Evolutionary conservation across 2,797 vertebrate species (phyloP).

Genomic region (Allobates femoralis): DNA sequence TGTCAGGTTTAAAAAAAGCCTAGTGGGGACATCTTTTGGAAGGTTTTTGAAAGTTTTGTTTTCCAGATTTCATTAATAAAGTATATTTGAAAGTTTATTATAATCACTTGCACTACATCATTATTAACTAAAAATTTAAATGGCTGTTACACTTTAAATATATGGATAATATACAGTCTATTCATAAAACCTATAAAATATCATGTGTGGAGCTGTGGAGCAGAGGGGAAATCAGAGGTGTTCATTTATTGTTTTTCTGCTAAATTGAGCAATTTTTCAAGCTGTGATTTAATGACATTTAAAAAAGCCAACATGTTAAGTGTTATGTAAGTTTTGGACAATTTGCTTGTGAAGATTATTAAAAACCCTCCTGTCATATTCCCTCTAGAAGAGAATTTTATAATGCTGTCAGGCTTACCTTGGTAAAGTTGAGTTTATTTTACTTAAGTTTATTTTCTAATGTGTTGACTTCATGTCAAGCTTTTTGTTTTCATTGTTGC

Average conservation of each 20-base stretch:
- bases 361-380: slow-evolving; percentile 17
- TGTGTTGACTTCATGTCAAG: slow-evolving; percentile 32
- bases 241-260: slow-evolving; percentile 30
- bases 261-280: slow-evolving; percentile 16
- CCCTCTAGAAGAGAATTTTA: not conserved
- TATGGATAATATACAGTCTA: not conserved
- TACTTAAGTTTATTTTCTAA: slow-evolving; percentile 73
- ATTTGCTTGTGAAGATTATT: slow-evolving; percentile 62
- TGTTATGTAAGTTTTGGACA: slow-evolving; percentile 63
- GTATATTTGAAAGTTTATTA: too few species aligned
- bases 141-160: too few species aligned
- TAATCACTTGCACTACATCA: too few species aligned
- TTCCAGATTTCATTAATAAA: too few species aligned
- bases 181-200: not conserved
- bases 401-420: slow-evolving; percentile 12
- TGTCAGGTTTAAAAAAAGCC: too few species aligned
- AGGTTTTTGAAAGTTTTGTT: too few species aligned
- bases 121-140: too few species aligned
- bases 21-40: too few species aligned
- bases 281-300: slow-evolving; percentile 22
- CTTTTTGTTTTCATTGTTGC: slow-evolving; percentile 12
- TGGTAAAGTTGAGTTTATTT: slow-evolving; percentile 62
- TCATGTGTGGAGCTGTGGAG: not conserved
- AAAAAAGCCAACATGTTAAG: slow-evolving; percentile 6
- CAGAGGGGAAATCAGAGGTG: slow-evolving; percentile 10